Evolutionary conservation across 2,113 vertebrate genomes (phyloP).

Genomic region (Pogonocichla stellata): DNA sequence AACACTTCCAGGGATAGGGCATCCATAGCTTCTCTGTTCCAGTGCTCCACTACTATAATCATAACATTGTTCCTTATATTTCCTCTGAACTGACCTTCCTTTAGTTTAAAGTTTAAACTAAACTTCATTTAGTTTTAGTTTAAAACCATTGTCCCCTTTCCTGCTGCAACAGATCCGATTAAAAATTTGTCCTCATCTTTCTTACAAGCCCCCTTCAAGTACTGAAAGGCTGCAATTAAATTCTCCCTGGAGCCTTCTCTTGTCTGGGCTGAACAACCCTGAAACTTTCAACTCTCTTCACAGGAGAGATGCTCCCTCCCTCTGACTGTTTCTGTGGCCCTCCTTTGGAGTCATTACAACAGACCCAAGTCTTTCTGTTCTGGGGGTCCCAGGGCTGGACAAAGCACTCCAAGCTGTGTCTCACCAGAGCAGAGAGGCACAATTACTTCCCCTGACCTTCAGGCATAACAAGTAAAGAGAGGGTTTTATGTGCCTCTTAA

Average conservation of each 20-base stretch:
- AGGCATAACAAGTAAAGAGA: neutral
- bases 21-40: neutral
- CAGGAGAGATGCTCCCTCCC: neutral
- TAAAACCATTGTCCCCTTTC: neutral
- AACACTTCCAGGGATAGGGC: neutral
- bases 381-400: neutral
- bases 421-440: neutral
- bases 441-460: neutral
- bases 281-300: neutral
- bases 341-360: neutral
- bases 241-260: neutral
- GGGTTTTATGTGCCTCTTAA: neutral
- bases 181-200: neutral
- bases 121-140: neutral
- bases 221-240: neutral
- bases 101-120: neutral
- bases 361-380: neutral
- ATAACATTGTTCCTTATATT: neutral
- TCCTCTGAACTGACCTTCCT: neutral
- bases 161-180: accelerated
- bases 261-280: neutral
- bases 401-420: neutral
- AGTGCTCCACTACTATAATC: neutral
- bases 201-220: neutral
- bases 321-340: neutral